These are phyloP conservation scores for Zaprionus bogoriensis DNA, from an alignment of 2,888 invertebrate species.

Conservation along the genomic window DNA sequence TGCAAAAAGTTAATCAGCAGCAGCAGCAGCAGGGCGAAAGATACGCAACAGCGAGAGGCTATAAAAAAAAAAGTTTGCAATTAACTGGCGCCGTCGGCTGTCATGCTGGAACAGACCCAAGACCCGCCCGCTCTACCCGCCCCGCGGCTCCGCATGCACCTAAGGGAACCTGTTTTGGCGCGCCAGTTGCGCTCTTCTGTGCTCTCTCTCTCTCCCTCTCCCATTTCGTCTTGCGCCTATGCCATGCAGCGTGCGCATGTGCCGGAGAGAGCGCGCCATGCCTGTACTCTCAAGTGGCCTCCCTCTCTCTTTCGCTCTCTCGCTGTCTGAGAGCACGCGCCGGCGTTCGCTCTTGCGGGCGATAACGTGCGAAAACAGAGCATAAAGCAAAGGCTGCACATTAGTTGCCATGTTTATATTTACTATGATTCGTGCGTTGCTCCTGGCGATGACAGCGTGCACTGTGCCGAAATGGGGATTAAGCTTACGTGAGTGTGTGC, in stretches of 20 bases:
- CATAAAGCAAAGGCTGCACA: conserved; percentile 43
- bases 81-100: conserved; percentile 75
- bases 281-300: conserved; percentile 29
- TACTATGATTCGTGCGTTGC: conserved; percentile 9
- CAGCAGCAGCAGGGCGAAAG: conserved; percentile 30
- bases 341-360: conserved; percentile 23
- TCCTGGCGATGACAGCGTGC: conserved; percentile 6
- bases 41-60: conserved; percentile 46
- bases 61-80: conserved; percentile 68
- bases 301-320: conserved; percentile 15
- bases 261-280: conserved; percentile 18
- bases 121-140: not conserved
- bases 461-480: not conserved
- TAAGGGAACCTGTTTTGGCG: conserved; percentile 73
- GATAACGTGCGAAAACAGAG: conserved; percentile 55
- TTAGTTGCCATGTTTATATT: conserved; percentile 48
- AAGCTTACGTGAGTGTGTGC: no score
- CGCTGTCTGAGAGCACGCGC: conserved; percentile 30
- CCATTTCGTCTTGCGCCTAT: conserved; percentile 13
- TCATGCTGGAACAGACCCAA: conserved; percentile 67
- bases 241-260: conserved; percentile 57
- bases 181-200: conserved; percentile 47
- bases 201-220: not conserved
- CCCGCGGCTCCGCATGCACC: conserved; percentile 36
- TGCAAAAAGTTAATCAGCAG: conserved; percentile 74